phyloP scores from a whole-genome alignment of 2,888 invertebrate species.

The Himalopsyche anomala region DNA sequence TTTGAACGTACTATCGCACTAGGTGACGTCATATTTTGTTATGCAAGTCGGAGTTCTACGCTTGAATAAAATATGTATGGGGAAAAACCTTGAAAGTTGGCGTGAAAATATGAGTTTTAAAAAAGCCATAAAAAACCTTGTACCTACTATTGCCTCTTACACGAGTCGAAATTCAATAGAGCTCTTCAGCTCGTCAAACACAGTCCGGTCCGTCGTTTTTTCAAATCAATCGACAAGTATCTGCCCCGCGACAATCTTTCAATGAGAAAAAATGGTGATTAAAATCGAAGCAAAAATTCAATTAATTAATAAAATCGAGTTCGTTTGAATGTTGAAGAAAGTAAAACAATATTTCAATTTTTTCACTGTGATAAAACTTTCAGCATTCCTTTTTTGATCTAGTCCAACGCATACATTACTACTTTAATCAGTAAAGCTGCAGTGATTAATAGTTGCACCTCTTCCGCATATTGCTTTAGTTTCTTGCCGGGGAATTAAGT shows the following conservation, averaged over 20 bases:
- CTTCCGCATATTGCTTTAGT: slow-evolving; percentile 1
- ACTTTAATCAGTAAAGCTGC: neutral
- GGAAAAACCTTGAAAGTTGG: neutral
- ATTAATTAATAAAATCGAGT: too few relatives aligned
- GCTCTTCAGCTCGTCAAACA: too few relatives aligned
- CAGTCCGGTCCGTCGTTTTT: too few relatives aligned
- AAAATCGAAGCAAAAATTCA: too few relatives aligned
- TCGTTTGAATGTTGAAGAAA: too few relatives aligned
- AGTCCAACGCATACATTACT: neutral
- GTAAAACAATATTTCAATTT: too few relatives aligned
- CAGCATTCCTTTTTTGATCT: neutral
- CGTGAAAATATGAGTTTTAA: neutral
- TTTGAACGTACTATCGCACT: neutral
- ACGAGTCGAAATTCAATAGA: too few relatives aligned
- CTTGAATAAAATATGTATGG: neutral
- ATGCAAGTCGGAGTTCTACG: neutral
- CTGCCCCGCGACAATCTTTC: neutral
- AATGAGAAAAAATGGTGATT: too few relatives aligned
- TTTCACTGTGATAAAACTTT: neutral
- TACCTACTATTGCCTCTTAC: too few relatives aligned
- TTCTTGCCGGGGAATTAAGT: slow-evolving; percentile 39
- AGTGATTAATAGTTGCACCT: neutral
- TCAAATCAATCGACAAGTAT: neutral
- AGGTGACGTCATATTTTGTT: slow-evolving; percentile 5
- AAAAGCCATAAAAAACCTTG: neutral